These are phyloP conservation scores for Xiphophorus hellerii DNA, from an alignment of 2,113 vertebrate genomes.

Conservation along the genomic window DNA sequence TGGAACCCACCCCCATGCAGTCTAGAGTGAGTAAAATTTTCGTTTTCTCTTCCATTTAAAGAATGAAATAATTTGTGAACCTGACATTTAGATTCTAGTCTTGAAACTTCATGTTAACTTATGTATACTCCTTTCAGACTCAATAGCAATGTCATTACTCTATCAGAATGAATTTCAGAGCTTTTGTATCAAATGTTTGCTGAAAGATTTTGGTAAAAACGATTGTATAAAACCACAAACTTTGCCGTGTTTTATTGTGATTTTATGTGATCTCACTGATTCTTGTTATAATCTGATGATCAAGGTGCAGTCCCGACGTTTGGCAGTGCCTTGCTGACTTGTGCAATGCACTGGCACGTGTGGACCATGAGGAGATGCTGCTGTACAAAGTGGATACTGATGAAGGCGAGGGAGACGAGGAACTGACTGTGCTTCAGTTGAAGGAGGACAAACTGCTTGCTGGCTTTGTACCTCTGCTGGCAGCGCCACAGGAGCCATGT, in stretches of 20 bases:
- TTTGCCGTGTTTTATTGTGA: too few species aligned
- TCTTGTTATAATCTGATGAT: neutral
- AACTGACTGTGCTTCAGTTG: constrained; percentile 91
- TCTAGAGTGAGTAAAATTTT: constrained; percentile 65
- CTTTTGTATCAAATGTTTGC: too few species aligned
- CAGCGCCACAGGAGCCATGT: constrained; percentile 96
- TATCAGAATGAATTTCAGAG: too few species aligned
- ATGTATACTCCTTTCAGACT: too few species aligned
- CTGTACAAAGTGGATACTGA: constrained; percentile 88
- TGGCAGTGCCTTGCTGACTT: constrained; percentile 94
- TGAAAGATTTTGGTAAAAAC: too few species aligned
- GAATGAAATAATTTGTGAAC: too few species aligned
- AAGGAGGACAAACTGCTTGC: constrained; percentile 96
- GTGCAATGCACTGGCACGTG: constrained; percentile 92
- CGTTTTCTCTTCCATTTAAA: too few species aligned
- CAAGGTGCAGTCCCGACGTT: constrained; percentile 84
- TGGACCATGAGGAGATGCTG: constrained; percentile 93
- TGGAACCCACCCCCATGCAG: constrained; percentile 95
- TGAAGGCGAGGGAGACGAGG: constrained; percentile 88
- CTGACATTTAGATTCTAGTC: too few species aligned
- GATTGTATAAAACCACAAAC: too few species aligned
- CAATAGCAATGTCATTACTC: too few species aligned
- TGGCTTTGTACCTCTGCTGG: constrained; percentile 95
- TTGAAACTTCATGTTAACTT: too few species aligned
- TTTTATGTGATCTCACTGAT: neutral